Base-by-base conservation (phyloP, 2,888 invertebrate genomes). In the Fragum sueziense region DNA sequence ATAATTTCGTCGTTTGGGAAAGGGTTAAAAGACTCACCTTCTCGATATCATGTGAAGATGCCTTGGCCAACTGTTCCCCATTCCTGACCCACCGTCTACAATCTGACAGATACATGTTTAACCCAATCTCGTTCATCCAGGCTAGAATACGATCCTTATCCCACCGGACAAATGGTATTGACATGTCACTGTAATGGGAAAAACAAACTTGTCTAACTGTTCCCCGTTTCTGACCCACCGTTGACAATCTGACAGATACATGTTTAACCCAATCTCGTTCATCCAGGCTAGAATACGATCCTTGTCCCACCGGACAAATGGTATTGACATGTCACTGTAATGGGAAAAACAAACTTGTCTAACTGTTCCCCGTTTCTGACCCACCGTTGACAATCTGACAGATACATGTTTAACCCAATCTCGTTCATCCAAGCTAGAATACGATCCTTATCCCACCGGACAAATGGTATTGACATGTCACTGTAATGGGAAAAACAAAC, bases 41-140 rank as follows among this genome's bases (percentile, higher is more conserved):
- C 93, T 99, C 99, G 52, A 99, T 95, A 87, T 97, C 96, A 86
- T 95, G 94, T 7, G 96, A 95, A 0, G 97, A 95, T 7, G 97
- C 96, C 86, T 96, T 95, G 65, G 94, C 95, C 51, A 99, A 93
- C 83, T 97, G 96, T 0, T 96, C 95, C 9, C 97, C 96, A 47
- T 95, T 95, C 84, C 96, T 96, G 0, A 98, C 95, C 97, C 98
- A 98, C 73, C 96, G 94, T 87, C 96, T 96, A 22, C 96, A 96
- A 80, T 97, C 96, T 0, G 95, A 94, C 57, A 96, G 95, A 93
- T 98, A 98, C 90, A 95, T 91, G 84, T 91, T 91, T 34, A 93
- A 90, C 17, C 93, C 93, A 59, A 93, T 90, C 61, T 91, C 91
- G 80, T 93, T 91, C 82, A 93, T 79, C 93, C 93, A 93, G 3